Base-by-base conservation (phyloP, 2,888 invertebrate species). In the Synanthedon myopaeformis region DNA sequence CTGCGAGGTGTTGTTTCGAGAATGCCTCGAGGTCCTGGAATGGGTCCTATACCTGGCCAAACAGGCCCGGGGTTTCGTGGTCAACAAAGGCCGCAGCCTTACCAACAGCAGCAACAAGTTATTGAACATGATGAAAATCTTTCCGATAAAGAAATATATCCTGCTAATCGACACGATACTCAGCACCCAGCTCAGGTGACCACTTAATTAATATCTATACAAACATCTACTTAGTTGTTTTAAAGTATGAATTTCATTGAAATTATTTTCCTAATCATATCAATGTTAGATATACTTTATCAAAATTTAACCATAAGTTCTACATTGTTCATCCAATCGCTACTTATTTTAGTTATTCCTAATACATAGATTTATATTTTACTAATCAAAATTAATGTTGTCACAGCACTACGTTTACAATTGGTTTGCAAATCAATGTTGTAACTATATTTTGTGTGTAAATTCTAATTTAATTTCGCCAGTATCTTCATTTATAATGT, bases 131-230 rank as follows among this genome's bases (percentile, higher is more conserved):
- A 95, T 65, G 95, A 95, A 74, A 95, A 94, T 79, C 88, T 95
- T 45, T 94, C 94, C 61, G 96, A 96, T 72, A 96, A 96, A 70
- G 95, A 96, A 74, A 94, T 96, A 66, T 95, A 93, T 70, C 91
- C 91, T 23, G 89, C 89, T 12, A 75, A 61, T 68, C 89, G 78
- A 74, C 63, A 88, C 41, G 89, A 89, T 58, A 89, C 89, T 62
- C 89, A 74, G 52, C 88, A 87, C 60, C 73, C 85, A 56, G 90
- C 82, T 89, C 92, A 89, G 90, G 90, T 91, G 80, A 89, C 79
- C 73, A 73, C 71, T 74, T 67, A 67, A 65, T 63, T 35, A 35
- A 10, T 35, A 35, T 35, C 35, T 35, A 35, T 35, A 10, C 35
- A 35, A 35, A 35, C 10, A 35, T 35, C 35, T 35, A 35, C 35